phyloP scores from a whole-genome alignment of 2,888 invertebrate species.

The Zygothrica quintamaculata region DNA sequence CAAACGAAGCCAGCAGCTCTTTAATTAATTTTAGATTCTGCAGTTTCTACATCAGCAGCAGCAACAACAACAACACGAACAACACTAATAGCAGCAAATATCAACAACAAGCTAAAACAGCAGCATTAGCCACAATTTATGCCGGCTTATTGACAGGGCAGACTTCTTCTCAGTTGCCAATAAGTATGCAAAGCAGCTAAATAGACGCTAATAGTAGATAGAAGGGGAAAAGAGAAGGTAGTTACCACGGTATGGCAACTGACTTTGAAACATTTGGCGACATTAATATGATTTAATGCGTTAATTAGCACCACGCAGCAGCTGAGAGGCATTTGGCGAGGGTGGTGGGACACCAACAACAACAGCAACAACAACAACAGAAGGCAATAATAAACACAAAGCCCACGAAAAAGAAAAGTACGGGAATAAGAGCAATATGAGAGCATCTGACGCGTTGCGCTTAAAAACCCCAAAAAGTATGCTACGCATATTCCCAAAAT shows the following conservation, averaged over 20 bases:
- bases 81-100: slow-evolving; percentile 67
- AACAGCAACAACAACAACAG: slow-evolving; percentile 28
- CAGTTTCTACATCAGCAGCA: slow-evolving; percentile 47
- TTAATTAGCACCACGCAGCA: slow-evolving; percentile 80
- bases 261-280: slow-evolving; percentile 82
- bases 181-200: slow-evolving; percentile 66
- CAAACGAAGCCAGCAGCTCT: slow-evolving; percentile 52
- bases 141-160: slow-evolving; percentile 70
- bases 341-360: slow-evolving; percentile 54
- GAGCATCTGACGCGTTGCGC: slow-evolving; percentile 62
- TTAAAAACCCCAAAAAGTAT: slow-evolving; percentile 77
- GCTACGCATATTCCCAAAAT: slow-evolving; percentile 83
- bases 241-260: slow-evolving; percentile 34
- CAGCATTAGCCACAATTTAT: slow-evolving; percentile 74
- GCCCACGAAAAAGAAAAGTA: too few species aligned
- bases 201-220: neutral
- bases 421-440: slow-evolving; percentile 52
- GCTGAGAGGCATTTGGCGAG: slow-evolving; percentile 34
- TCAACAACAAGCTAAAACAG: slow-evolving; percentile 18
- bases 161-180: slow-evolving; percentile 33
- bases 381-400: slow-evolving; percentile 19
- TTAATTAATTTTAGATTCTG: slow-evolving; percentile 83
- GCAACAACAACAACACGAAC: slow-evolving; percentile 17
- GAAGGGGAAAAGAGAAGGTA: neutral
- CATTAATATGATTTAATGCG: slow-evolving; percentile 84